Base-by-base conservation (phyloP, 2,888 invertebrate species). In the Gordius sp. region DNA sequence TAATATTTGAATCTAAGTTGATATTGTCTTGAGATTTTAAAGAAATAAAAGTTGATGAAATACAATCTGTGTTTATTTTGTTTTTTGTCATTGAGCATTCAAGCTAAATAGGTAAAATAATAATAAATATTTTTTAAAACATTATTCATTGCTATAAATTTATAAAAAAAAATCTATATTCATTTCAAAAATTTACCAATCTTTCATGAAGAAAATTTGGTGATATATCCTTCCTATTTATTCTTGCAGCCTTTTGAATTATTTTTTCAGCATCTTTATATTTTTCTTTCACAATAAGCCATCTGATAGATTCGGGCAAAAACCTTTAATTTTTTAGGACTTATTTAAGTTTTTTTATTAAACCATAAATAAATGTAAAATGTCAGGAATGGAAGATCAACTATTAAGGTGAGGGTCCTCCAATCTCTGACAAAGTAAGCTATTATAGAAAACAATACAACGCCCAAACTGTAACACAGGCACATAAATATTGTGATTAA, bases 391-490 rank as follows among this genome's bases (percentile, higher is more conserved):
- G 47, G 47, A 4, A 47, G 8, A 4, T 20, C 47, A 8, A 47
- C 47, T n/a, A 47, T 47, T 4, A 47, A 4, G 8, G 47, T 47
- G 4, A 47, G 20, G 8, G 20, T 47, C 20, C 20, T 47, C 47
- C 47, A 47, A 47, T 47, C 47, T 20, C 47, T 47, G 20, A 47
- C 47, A 47, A 47, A 47, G 23, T 47, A 47, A 20, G 47, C 47
- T 47, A 47, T 47, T 20, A 20, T 20, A 20, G 47, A 8, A 47
- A 47, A 47, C 20, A 47, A n/a, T 4, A 47, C 47, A 8, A 47
- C 47, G 20, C 47, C 47, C 8, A 13, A 47, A 20, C 16, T 20
- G 20, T 47, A 47, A 47, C n/a, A 18, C 8, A 47, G 20, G 47
- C 47, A 47, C 47, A 47, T 47, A n/a, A 8, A 20, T n/a, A 47